Conservation (phyloP, 23 tunicate genomes). For the Oikopleura dioica region DNA sequence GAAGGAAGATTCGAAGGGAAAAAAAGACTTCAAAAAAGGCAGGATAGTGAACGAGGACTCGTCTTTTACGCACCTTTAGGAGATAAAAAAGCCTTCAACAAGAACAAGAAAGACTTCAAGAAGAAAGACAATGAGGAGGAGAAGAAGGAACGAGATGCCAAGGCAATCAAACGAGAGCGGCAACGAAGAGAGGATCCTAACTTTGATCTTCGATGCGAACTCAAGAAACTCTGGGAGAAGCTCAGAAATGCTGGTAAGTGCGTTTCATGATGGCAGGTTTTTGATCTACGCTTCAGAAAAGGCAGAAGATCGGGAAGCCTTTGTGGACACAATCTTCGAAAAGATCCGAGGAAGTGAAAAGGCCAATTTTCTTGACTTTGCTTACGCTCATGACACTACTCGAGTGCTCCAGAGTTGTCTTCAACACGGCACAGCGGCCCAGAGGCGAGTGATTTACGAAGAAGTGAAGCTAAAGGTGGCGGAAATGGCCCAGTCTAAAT, state of each 20-base stretch:
- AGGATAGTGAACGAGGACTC: no score
- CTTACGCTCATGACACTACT: conserved; percentile 86
- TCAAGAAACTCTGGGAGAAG: conserved; percentile 87
- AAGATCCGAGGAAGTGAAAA: conserved; percentile 33
- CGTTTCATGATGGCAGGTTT: no score
- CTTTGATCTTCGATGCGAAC: conserved; percentile 35
- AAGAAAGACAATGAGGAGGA: neutral
- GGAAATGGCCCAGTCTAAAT: conserved; percentile 33
- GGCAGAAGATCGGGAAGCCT: conserved; percentile 21
- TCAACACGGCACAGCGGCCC: conserved; percentile 48
- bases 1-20: neutral
- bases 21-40: neutral
- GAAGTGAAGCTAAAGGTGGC: conserved; percentile 40
- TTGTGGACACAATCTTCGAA: conserved; percentile 36
- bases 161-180: neutral
- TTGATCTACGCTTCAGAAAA: no score
- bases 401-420: conserved; percentile 66
- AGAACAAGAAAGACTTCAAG: no score
- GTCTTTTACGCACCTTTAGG: no score
- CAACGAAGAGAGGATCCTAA: conserved; percentile 26
- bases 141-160: neutral
- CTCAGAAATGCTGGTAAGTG: conserved; percentile 19
- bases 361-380: conserved; percentile 25
- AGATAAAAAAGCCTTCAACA: no score
- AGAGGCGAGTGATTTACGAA: conserved; percentile 29